Base-by-base conservation (phyloP, 1,140 invertebrate species). In the Thaumatotibia leucotreta region DNA sequence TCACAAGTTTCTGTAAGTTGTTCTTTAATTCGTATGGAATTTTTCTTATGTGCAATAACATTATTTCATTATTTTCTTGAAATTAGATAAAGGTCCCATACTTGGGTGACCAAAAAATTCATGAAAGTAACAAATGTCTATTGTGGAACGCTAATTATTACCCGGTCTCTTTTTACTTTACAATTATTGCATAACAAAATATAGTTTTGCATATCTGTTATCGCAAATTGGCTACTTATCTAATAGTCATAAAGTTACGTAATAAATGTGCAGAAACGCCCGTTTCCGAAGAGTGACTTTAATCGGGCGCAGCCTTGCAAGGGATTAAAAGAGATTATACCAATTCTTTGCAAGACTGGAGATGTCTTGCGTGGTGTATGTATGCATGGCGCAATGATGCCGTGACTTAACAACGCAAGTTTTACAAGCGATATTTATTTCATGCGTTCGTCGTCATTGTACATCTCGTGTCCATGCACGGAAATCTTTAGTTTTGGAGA, bases 1-100 rank as follows among this genome's bases (percentile, higher is more conserved):
- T 86, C 68, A 67, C 79, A 62, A 89, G 86, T 83, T 80, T 82
- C 62, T 84, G 86, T 89, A 85, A 89, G 86, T 89, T 75, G 17
- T 20, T 14, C 33, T 35, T 35, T 4, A 4, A 31, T 52, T 20
- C 49, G 4, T 9, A 23, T 52, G 17, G 24, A n/a, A 24, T 54
- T 27, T 24, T 54, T 14, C n/a, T 27, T 27, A 0, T 54, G 24
- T 11, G 49, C 2, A 24, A n/a, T 39, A 45, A n/a, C 35, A 17
- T 45, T 20, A 2, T 5, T 32, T 9, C 2, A 9, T 9, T 1
- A 32, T 32, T 9, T 32, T 9, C 6, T 32, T 33, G 32, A 33
- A 33, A 33, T 4, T 11, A 33, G 10, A 33, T 33, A 11, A 39
- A n/a, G n/a, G n/a, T n/a, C n/a, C n/a, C n/a, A n/a, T n/a, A n/a